phyloP scores from a whole-genome alignment of 2,888 invertebrate genomes.

The Coecobrya sp. region DNA sequence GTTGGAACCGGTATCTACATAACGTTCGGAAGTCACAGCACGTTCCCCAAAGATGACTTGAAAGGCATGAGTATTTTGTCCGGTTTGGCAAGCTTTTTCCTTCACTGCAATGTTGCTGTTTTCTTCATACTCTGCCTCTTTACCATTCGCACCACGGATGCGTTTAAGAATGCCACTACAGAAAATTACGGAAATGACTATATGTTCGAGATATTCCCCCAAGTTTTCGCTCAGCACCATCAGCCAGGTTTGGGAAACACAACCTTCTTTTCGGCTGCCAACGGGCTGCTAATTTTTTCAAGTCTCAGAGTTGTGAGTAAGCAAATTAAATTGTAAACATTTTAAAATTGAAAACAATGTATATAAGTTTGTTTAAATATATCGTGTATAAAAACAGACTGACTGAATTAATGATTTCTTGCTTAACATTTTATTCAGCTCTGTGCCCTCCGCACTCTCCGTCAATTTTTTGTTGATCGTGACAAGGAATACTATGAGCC shows the following conservation, averaged over 20 bases:
- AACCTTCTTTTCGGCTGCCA: background rate
- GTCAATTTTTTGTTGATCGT: constrained; percentile 3
- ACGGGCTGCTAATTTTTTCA: background rate
- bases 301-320: constrained; percentile 16
- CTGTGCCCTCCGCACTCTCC: background rate
- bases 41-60: constrained; percentile 46
- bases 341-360: no score
- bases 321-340: background rate
- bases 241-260: background rate
- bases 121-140: constrained; percentile 26
- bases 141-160: background rate
- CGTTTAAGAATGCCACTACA: background rate
- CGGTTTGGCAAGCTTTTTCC: constrained; percentile 9
- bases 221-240: constrained; percentile 14
- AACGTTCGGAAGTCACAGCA: constrained; percentile 55
- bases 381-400: no score
- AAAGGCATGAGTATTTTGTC: constrained; percentile 27
- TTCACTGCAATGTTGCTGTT: background rate
- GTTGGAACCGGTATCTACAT: constrained; percentile 57
- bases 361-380: no score
- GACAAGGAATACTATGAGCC: constrained; percentile 64
- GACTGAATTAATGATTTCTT: background rate
- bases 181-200: constrained; percentile 30
- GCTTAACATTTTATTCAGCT: background rate
- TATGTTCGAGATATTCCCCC: constrained; percentile 56